Conservation (phyloP, 2,888 invertebrate genomes). For the Eupithecia abbreviata region DNA sequence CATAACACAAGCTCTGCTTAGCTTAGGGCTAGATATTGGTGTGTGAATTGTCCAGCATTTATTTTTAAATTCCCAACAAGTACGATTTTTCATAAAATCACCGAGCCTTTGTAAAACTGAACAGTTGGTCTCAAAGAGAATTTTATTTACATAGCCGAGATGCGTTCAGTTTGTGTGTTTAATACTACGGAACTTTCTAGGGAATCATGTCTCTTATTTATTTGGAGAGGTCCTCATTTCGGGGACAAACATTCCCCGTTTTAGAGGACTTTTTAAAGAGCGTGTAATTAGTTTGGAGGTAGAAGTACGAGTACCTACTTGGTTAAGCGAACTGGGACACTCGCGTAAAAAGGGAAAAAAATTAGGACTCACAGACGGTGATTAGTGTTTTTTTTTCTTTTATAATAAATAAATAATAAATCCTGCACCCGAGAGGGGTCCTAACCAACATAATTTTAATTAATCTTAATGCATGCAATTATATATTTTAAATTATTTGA, state of each 20-base stretch:
- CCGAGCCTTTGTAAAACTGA: slow-evolving; percentile 9
- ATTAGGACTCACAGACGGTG: background rate
- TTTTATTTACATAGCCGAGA: slow-evolving; percentile 36
- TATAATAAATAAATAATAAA: too few species aligned
- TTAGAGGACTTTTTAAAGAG: slow-evolving; percentile 38
- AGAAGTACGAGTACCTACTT: slow-evolving; percentile 8
- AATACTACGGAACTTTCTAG: slow-evolving; percentile 40
- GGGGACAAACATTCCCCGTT: slow-evolving; percentile 40
- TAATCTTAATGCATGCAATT: too few species aligned
- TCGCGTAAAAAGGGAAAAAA: slow-evolving; percentile 13
- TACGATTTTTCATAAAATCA: background rate
- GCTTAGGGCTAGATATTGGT: too few species aligned
- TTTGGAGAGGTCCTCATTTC: slow-evolving; percentile 39
- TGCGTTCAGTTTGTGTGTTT: slow-evolving; percentile 41
- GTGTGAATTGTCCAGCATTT: too few species aligned
- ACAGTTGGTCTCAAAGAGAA: slow-evolving; percentile 36
- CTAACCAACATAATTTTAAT: too few species aligned
- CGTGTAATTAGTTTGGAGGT: slow-evolving; percentile 35
- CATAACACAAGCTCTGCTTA: too few species aligned
- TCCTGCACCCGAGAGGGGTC: too few species aligned
- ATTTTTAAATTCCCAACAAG: background rate
- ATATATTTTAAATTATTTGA: too few species aligned
- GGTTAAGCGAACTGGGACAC: slow-evolving; percentile 12
- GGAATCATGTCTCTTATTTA: slow-evolving; percentile 38
- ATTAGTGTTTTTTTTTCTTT: too few species aligned